phyloP scores from a whole-genome alignment of 37 sponge, comb jelly and placozoan species.

The Halisarca cf. caerulea region DNA sequence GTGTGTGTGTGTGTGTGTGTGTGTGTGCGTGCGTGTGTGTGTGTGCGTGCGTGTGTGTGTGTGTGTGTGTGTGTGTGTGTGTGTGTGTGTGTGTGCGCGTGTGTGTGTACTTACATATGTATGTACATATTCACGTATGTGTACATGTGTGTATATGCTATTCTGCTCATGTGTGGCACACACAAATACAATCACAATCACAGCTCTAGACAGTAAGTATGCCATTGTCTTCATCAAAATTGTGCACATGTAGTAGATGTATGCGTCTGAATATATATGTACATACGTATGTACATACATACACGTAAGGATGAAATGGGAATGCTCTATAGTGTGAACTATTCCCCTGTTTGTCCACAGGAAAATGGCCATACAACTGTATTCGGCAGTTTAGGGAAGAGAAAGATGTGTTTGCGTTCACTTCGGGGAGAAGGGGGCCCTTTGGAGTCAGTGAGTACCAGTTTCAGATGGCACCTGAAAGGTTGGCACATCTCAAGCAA shows the following conservation, averaged over 20 bases:
- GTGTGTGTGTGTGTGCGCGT: constrained; percentile 10
- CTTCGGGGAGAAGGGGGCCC: constrained; percentile 25
- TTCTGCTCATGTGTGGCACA: not conserved
- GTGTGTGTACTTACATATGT: not conserved
- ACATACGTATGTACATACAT: not conserved
- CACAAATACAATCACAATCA: no score
- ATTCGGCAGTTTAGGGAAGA: constrained; percentile 29
- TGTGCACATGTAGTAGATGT: not conserved
- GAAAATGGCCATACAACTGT: constrained; percentile 28
- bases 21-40: constrained; percentile 7
- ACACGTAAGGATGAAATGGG: not conserved
- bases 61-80: not conserved
- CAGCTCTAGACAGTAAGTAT: no score
- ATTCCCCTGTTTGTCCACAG: not conserved
- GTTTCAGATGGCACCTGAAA: constrained; percentile 9
- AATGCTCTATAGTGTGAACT: not conserved
- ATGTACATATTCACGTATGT: not conserved
- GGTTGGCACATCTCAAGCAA: constrained; percentile 3
- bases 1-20: not conserved
- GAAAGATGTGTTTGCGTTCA: constrained; percentile 34
- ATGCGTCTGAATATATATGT: not conserved
- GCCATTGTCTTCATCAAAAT: no score
- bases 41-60: not conserved
- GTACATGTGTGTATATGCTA: not conserved
- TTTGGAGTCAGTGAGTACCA: constrained; percentile 18